Base-by-base conservation (phyloP, 1,140 invertebrate genomes). In the Drosophila eugracilis region DNA sequence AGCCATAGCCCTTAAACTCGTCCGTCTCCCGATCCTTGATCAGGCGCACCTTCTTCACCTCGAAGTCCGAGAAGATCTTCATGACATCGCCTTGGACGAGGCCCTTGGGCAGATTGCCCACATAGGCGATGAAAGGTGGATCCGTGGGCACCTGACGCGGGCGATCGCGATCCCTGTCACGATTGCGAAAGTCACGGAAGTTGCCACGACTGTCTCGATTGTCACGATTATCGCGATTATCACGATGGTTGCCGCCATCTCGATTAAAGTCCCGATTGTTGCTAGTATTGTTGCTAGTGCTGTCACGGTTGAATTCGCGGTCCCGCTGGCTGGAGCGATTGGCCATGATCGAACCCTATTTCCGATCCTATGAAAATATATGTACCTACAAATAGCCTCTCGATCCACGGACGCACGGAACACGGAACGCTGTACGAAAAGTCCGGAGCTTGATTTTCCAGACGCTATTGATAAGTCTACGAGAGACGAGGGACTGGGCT, bases 11-110 rank as follows among this genome's bases (percentile, higher is more conserved):
- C 94, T 98, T 98, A 93, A 98, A 96, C 92, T 94, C 95, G 91
- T 98, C 97, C 41, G 97, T 98, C 81, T 99, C 97, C 92, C 95
- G 96, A 92, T 99, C 98, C 93, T 96, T 96, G 28, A 99, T 97
- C 75, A 99, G 92, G 81, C 97, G 94, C 39, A 98, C 95, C 92
- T 94, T 96, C 93, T 95, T 96, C 30, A 96, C 94, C 77, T 94
- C 94, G 55, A 96, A 91, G 41, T 95, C 93, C 76, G 94, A 86
- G 91, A 99, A 99, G 59, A 99, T 97, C 86, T 94, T 94, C 90
- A 97, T 96, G 75, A 99, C 95, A 92, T 99, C 98, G 63, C 97
- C 97, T 93, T 99, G 97, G 57, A 98, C 97, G 60, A 97, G 92
- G 34, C 95, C 96, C 77, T 94, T 93, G 45, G 97, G 97, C 66